Evolutionary conservation across 2,113 vertebrate genomes (phyloP).

Genomic region (Seriola rivoliana): DNA sequence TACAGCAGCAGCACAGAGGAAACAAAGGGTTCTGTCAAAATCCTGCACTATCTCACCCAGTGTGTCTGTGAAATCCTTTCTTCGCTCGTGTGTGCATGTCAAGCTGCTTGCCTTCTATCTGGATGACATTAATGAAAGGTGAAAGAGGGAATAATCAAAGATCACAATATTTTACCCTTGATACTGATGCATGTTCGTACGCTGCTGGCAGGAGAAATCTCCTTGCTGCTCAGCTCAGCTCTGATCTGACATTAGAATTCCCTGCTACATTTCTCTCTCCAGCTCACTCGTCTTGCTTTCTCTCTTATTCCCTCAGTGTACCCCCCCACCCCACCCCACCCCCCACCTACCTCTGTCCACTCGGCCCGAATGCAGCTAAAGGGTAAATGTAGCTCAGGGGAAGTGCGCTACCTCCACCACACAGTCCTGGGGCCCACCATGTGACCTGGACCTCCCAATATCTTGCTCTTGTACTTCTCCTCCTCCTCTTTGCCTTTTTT

Average conservation of each 20-base stretch:
- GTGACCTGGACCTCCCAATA: constrained; percentile 65
- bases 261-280: constrained; percentile 71
- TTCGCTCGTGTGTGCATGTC: constrained; percentile 48
- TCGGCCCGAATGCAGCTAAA: constrained; percentile 75
- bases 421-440: constrained; percentile 39
- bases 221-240: constrained; percentile 54
- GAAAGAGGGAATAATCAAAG: constrained; percentile 81
- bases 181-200: constrained; percentile 66
- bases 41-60: constrained; percentile 52
- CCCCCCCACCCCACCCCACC: constrained; percentile 3
- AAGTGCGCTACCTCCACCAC: constrained; percentile 62
- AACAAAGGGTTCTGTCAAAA: constrained; percentile 74
- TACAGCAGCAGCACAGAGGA: constrained; percentile 53
- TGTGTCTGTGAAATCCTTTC: constrained; percentile 60
- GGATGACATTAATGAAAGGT: constrained; percentile 82
- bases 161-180: constrained; percentile 80
- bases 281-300: constrained; percentile 54
- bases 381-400: constrained; percentile 81
- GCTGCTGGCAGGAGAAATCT: constrained; percentile 55
- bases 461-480: constrained; percentile 46
- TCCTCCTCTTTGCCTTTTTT: constrained; percentile 28
- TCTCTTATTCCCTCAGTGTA: constrained; percentile 45
- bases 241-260: constrained; percentile 79
- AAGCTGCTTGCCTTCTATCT: constrained; percentile 57
- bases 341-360: constrained; percentile 61